Evolutionary conservation across 2,888 invertebrate species (phyloP), one percentile per base, ranked within the genome.

Genomic region (Yponomeuta evonymella): DNA sequence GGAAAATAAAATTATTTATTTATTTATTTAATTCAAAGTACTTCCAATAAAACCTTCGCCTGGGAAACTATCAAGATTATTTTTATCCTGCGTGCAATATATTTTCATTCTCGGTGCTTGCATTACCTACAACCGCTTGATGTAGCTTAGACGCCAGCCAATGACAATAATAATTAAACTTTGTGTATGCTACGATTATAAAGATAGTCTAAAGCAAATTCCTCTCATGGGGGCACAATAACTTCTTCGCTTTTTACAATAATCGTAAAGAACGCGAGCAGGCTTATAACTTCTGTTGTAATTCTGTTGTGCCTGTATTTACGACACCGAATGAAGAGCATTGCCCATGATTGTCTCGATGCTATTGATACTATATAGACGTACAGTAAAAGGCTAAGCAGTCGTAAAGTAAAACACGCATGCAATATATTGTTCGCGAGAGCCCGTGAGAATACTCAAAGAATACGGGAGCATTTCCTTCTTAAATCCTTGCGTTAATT

Each of bases 331-430:
- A 48, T 67, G 48, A 67, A 43, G 43, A 67, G 67, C n/a, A 67
- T 67, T 67, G 48, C 23, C 67, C 48, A 67, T 67, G 67, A 67
- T 67, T 67, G 43, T 67, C 67, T 67, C 43, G 67, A 48, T 30
- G 10, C 23, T 12, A 48, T 48, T n/a, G 23, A 67, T 48, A 36
- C 36, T 8, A 67, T 48, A 67, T 67, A 43, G 67, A 10, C 48
- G 67, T n/a, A 23, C 48, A 43, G 43, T 67, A n/a, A 67, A 67
- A 23, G 15, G 23, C 48, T 67, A 48, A 67, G 67, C 10, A 43
- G 12, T 48, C 48, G 43, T 67, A 65, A 65, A 30, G 33, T 65
- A 48, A 67, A 67, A 15, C n/a, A 23, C 11, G n/a, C 67, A 67
- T 33, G 36, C 67, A 36, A 43, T 67, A 67, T 67, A 67, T 67